Percentiles rank a stretch among this genome's conserved stretches.
Conservation (phyloP, 2,113 vertebrate genomes). For the Otis tarda region DNA sequence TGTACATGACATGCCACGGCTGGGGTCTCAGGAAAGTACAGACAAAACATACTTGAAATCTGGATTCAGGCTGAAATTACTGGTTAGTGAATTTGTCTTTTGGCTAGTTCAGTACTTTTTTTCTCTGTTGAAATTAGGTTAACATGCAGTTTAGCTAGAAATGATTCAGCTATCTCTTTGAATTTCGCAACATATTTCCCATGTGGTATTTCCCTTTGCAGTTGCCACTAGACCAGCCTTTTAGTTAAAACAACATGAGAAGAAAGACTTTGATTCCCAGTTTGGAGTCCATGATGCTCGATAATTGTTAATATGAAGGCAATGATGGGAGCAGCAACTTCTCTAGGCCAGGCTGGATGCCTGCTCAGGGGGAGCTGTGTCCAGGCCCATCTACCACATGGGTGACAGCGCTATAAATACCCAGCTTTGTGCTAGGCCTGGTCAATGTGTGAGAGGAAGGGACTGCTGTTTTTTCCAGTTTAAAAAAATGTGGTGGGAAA, state of each 20-base stretch:
- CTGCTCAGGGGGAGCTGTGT: background rate
- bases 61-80: background rate
- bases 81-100: background rate
- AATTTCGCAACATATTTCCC: background rate
- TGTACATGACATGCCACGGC: background rate
- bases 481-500: background rate
- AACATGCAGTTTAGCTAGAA: background rate
- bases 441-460: accelerated
- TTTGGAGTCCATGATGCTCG: background rate
- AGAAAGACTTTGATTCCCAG: background rate
- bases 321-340: background rate
- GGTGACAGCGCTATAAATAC: background rate
- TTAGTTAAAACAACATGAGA: background rate
- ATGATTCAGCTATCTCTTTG: background rate
- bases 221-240: background rate
- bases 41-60: background rate
- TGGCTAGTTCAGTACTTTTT: background rate
- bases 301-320: background rate
- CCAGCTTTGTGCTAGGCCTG: background rate
- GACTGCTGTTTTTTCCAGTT: background rate
- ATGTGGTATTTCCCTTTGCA: background rate
- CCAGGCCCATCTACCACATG: accelerated
- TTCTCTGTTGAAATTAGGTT: background rate
- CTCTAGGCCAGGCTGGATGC: background rate
- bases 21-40: background rate